A percentile compares a stretch with the other conserved stretches of the same genome.
Conservation (phyloP, 2,113 vertebrate genomes). For the Gymnogyps californianus region DNA sequence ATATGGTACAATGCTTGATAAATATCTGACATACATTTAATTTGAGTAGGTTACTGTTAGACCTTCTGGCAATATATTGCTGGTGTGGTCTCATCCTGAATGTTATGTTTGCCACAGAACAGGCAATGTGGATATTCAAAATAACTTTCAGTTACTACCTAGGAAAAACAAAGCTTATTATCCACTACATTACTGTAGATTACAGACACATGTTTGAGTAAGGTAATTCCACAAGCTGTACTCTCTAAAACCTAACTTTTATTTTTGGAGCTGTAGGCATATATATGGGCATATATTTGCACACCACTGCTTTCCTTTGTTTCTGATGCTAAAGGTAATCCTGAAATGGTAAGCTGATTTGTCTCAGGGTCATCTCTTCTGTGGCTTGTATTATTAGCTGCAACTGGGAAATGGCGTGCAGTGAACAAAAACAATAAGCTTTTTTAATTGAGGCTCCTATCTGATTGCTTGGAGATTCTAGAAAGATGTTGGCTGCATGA, state of each 20-base stretch:
- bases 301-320: not conserved
- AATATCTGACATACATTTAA: not conserved
- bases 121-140: not conserved
- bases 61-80: not conserved
- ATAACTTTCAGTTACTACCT: not conserved
- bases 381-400: not conserved
- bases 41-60: not conserved
- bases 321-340: not conserved
- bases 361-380: not conserved
- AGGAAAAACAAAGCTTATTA: not conserved
- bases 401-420: not conserved
- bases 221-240: not conserved
- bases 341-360: not conserved
- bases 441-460: not conserved
- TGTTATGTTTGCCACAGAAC: not conserved
- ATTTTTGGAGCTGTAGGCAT: not conserved
- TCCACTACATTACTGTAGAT: not conserved
- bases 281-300: not conserved
- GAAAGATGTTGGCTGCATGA: not conserved
- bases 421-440: not conserved
- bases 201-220: not conserved
- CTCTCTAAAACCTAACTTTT: not conserved
- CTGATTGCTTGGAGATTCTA: not conserved
- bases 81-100: not conserved
- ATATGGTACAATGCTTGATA: not conserved